Evolutionary conservation across 2,888 invertebrate genomes (phyloP).

Genomic region (Cinara cedri): DNA sequence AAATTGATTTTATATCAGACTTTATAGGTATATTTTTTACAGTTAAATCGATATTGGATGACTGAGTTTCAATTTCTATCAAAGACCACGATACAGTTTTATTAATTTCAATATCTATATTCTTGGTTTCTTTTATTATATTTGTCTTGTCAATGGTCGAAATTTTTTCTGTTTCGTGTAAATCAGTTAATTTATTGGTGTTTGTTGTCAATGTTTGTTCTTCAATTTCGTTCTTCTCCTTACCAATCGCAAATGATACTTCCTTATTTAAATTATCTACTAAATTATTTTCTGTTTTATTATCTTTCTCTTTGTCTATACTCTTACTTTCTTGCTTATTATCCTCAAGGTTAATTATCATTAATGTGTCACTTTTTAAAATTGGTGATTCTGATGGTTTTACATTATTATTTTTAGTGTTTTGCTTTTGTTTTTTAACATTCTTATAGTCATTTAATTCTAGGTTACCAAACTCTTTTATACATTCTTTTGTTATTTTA

Average conservation of each 20-base stretch:
- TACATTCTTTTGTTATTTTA: not conserved
- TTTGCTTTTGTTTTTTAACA: not conserved
- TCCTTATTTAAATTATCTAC: not conserved
- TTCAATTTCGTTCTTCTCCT: not conserved
- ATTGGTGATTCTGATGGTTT: not conserved
- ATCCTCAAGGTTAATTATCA: not conserved
- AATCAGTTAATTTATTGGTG: not conserved
- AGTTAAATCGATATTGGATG: not conserved
- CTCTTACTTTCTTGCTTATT: not conserved
- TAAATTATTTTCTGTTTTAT: not conserved
- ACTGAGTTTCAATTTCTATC: not conserved
- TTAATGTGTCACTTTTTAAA: not conserved
- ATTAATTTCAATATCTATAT: not conserved
- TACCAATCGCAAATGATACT: not conserved
- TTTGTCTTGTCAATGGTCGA: not conserved
- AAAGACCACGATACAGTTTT: not conserved
- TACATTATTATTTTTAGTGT: not conserved
- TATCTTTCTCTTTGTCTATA: constrained; percentile 1
- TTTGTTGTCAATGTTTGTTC: not conserved
- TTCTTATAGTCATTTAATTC: not conserved
- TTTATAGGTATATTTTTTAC: not conserved
- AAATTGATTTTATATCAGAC: not conserved
- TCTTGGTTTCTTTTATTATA: not conserved
- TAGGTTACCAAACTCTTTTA: not conserved
- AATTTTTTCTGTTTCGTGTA: not conserved